Percentiles rank a stretch among this genome's conserved stretches.
Evolutionary conservation across 92 coral and sea anemone species (phyloP).

Genomic region (Epizoanthus illoricatus): DNA sequence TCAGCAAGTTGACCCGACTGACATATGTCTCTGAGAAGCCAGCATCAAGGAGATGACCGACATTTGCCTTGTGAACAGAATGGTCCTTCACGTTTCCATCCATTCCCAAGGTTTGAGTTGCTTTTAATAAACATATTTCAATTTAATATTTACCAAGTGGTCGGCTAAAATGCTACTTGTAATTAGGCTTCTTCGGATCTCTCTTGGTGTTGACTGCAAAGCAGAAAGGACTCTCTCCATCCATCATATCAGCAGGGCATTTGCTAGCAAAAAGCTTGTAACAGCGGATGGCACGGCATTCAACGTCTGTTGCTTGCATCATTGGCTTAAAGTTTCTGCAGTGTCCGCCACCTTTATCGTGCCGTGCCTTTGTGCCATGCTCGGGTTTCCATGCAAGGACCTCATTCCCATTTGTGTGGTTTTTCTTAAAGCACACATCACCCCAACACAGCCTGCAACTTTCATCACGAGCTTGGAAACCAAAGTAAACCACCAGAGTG

Average conservation of each 20-base stretch:
- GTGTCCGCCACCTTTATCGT: conserved; percentile 36
- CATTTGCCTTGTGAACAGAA: too few species aligned
- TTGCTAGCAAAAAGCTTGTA: conserved; percentile 18
- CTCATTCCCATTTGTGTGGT: conserved; percentile 23
- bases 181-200: neutral
- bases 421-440: conserved; percentile 9
- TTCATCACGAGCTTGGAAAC: conserved; percentile 30
- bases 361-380: conserved; percentile 22
- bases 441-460: conserved; percentile 22
- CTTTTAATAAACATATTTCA: too few species aligned
- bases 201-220: neutral
- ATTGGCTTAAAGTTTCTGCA: conserved; percentile 19
- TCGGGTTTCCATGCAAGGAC: conserved; percentile 9
- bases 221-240: conserved; percentile 4
- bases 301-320: conserved; percentile 29
- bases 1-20: neutral
- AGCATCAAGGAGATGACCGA: neutral
- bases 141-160: neutral
- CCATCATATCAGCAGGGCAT: neutral
- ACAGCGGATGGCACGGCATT: conserved; percentile 18
- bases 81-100: too few species aligned
- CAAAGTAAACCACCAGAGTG: conserved; percentile 39
- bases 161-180: conserved; percentile 6
- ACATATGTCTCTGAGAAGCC: neutral
- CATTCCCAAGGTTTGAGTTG: too few species aligned